These are phyloP conservation scores for Callyntrura guangdongensis DNA, from an alignment of 2,888 invertebrate species.

Conservation along the genomic window DNA sequence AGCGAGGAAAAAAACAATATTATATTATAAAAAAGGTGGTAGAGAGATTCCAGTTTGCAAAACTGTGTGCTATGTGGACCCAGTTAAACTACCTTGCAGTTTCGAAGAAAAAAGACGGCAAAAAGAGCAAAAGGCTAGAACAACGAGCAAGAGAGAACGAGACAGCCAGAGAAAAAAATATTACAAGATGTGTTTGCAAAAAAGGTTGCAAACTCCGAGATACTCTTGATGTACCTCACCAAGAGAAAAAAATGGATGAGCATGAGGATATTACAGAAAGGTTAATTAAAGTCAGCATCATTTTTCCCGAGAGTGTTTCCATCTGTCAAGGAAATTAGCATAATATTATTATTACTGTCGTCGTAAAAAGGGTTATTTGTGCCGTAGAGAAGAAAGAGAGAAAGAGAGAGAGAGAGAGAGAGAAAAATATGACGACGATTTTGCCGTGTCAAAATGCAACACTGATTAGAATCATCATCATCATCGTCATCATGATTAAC, in stretches of 20 bases:
- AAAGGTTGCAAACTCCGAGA: no score
- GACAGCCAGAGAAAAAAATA: background rate
- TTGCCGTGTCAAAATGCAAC: background rate
- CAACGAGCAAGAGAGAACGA: background rate
- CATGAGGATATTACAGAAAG: background rate
- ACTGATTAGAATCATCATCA: background rate
- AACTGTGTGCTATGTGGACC: background rate
- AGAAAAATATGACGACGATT: background rate
- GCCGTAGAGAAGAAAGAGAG: no score
- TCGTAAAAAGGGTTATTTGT: no score
- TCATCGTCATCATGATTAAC: no score
- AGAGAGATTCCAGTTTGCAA: conserved; percentile 26
- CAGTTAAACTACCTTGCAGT: background rate
- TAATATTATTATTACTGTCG: background rate
- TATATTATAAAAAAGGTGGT: no score
- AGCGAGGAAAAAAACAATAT: background rate
- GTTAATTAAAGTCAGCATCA: conserved; percentile 24
- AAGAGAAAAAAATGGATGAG: background rate
- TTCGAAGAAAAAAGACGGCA: background rate
- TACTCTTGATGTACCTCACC: no score
- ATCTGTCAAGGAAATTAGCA: conserved; percentile 27
- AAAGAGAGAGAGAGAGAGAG: background rate
- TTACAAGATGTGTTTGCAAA: no score
- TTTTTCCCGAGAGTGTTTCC: background rate
- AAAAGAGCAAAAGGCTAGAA: background rate